Conservation (phyloP, 2,113 vertebrate species). For the Pseudopodoces humilis region DNA sequence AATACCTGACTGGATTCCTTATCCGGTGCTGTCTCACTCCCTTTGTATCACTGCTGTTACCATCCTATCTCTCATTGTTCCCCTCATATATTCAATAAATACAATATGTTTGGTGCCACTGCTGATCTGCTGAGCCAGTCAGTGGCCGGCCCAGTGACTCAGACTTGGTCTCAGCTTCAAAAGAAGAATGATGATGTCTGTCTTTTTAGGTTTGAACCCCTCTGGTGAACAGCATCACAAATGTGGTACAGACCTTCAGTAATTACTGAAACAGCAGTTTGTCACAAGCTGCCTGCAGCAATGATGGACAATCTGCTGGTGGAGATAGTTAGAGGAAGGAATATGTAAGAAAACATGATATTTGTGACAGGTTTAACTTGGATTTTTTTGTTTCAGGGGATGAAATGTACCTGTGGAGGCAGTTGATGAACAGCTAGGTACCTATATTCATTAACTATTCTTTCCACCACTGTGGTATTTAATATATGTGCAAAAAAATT, state of each 20-base stretch:
- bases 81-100: slow-evolving; percentile 18
- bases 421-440: neutral
- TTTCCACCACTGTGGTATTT: neutral
- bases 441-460: neutral
- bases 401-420: neutral
- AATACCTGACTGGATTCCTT: slow-evolving; percentile 36
- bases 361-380: neutral
- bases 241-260: slow-evolving; percentile 6
- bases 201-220: slow-evolving; percentile 39
- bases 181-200: slow-evolving; percentile 17
- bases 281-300: slow-evolving; percentile 24
- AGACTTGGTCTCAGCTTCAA: slow-evolving; percentile 9
- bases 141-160: neutral
- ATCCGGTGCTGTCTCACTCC: neutral
- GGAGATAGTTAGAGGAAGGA: neutral
- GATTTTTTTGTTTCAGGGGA: neutral
- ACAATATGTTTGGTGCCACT: slow-evolving; percentile 19
- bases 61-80: neutral
- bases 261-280: slow-evolving; percentile 56
- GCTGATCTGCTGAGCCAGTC: slow-evolving; percentile 37
- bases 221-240: slow-evolving; percentile 26
- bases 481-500: neutral
- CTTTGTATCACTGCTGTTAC: neutral
- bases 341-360: neutral
- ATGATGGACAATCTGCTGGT: slow-evolving; percentile 19